A percentile compares a stretch with the other conserved stretches of the same genome.
Conservation (phyloP, 92 coral and sea anemone genomes). For the Porites lobata region DNA sequence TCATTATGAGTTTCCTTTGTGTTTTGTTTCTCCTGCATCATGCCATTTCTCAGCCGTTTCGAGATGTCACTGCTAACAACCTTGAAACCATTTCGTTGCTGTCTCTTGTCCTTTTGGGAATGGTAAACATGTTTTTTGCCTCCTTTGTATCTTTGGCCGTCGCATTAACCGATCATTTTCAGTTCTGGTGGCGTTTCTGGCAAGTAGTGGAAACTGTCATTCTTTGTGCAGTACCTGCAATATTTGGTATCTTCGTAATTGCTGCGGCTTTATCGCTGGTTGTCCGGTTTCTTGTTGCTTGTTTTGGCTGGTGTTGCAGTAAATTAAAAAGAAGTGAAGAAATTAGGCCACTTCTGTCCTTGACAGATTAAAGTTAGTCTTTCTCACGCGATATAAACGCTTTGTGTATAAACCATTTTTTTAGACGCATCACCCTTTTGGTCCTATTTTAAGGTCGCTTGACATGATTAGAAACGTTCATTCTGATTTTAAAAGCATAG, state of each 20-base stretch:
- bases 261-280: neutral
- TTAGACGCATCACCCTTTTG: too few species aligned
- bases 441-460: too few species aligned
- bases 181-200: neutral
- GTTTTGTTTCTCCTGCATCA: constrained; percentile 31
- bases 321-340: too few species aligned
- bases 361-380: too few species aligned
- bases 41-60: constrained; percentile 34
- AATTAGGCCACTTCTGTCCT: too few species aligned
- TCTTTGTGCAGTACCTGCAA: constrained; percentile 32
- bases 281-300: neutral
- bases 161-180: constrained; percentile 29
- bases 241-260: neutral
- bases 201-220: constrained; percentile 30
- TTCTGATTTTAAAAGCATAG: too few species aligned
- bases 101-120: constrained; percentile 39
- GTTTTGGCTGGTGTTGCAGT: neutral
- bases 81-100: constrained; percentile 60
- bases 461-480: too few species aligned
- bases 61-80: constrained; percentile 30
- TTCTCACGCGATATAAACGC: too few species aligned
- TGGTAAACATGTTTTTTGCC: constrained; percentile 31
- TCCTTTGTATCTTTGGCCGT: constrained; percentile 39
- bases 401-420: too few species aligned
- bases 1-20: constrained; percentile 44